Evolutionary conservation across 2,888 invertebrate genomes (phyloP).

Genomic region (Cryptocheilus praepositus): DNA sequence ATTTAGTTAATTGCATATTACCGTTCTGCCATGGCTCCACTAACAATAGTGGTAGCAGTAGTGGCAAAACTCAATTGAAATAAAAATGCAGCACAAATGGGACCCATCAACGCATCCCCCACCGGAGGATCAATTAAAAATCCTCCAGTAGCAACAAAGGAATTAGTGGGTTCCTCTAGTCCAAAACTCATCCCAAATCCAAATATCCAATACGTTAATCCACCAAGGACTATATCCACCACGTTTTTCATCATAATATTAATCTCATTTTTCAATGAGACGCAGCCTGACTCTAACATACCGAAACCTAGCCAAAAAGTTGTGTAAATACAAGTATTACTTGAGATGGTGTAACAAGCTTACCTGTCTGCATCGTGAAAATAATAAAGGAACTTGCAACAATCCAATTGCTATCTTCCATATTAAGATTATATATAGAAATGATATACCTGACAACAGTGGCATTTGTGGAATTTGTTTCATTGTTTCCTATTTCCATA

Average conservation of each 20-base stretch:
- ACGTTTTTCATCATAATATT: constrained; percentile 99
- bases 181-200: constrained; percentile 96
- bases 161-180: constrained; percentile 82
- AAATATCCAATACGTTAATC: constrained; percentile 95
- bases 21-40: constrained; percentile 97
- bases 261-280: constrained; percentile 94
- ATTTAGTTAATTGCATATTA: constrained; percentile 63
- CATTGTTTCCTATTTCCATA: constrained; percentile 44
- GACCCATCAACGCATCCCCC: constrained; percentile 87
- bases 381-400: constrained; percentile 92
- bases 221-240: constrained; percentile 94
- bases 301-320: constrained; percentile 84
- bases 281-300: constrained; percentile 94
- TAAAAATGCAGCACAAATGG: constrained; percentile 90
- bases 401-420: constrained; percentile 93
- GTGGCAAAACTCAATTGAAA: constrained; percentile 95
- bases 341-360: not conserved
- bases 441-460: constrained; percentile 51
- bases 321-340: not conserved
- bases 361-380: constrained; percentile 95
- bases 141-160: constrained; percentile 89
- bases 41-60: constrained; percentile 93
- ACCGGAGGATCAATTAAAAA: constrained; percentile 85
- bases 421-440: constrained; percentile 79
- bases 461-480: constrained; percentile 52